Base-by-base conservation (phyloP, 2,113 vertebrate species). In the Calyptommatus sinebrachiatus region DNA sequence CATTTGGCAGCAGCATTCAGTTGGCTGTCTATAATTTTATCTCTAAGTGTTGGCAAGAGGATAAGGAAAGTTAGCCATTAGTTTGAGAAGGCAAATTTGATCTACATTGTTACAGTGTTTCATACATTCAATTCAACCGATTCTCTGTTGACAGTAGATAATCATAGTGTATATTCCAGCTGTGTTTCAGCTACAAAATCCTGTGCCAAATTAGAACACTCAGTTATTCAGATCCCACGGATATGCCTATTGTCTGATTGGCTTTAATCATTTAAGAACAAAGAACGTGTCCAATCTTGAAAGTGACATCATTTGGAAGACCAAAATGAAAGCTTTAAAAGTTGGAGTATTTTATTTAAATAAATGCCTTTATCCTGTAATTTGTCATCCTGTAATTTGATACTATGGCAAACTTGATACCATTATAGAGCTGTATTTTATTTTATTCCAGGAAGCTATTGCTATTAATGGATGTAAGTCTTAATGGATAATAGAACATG, bases 1-100 rank as follows among this genome's bases (percentile, higher is more conserved):
- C 78, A 41, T 79, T 81, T 85, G 61, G 73, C 73, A 85, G 16
- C 80, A 68, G 12, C 82, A n/a, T 10, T 77, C 6, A 61, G 0
- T 2, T 81, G 81, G 81, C 60, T 4, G 29, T 84, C n/a, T 65
- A 41, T 57, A 24, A 46, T 80, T 79, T 83, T 82, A 75, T 81
- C 83, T 86, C 83, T 48, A 77, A 1, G 0, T 63, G 0, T 18
- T 68, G 16, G 72, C 81, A 72, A 18, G 21, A 22, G 72, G 45
- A 2, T 45, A 35, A 50, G 41, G 22, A n/a, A 63, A 66, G 71
- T 83, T 74, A 24, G 7, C 63, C 68, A 74, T 66, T 77, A 80
- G 53, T 12, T 75, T 75, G 21, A 9, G 18, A 70, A 1, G 1
- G 0, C 0, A 46, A 65, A 76, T 73, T 75, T 67, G 9, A 7